Evolutionary conservation across 2,797 vertebrate species (phyloP).

Genomic region (Ceryle rudis): DNA sequence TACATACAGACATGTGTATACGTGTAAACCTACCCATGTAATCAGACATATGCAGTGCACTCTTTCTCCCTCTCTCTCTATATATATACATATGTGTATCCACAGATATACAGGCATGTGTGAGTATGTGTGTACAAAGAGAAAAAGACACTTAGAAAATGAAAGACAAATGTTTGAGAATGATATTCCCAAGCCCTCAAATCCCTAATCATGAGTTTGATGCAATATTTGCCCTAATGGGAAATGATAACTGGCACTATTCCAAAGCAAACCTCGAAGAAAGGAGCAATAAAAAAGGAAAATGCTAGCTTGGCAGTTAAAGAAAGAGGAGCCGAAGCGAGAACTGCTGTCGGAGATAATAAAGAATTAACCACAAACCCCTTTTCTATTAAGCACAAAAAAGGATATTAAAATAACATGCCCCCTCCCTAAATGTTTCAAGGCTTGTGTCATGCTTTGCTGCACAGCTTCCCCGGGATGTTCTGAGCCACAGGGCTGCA

Average conservation of each 20-base stretch:
- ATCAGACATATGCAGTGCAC: not conserved
- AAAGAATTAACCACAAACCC: slow-evolving; percentile 72
- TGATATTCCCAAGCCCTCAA: slow-evolving; percentile 71
- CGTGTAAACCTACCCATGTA: not conserved
- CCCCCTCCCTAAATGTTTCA: slow-evolving; percentile 59
- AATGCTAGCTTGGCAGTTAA: slow-evolving; percentile 69
- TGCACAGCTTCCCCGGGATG: not conserved
- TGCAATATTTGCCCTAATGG: slow-evolving; percentile 79
- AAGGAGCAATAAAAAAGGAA: slow-evolving; percentile 75
- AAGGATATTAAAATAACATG: slow-evolving; percentile 62
- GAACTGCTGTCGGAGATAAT: slow-evolving; percentile 71
- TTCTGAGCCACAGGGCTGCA: not conserved
- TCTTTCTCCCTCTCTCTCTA: not conserved
- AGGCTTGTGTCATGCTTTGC: slow-evolving; percentile 56
- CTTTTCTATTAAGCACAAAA: slow-evolving; percentile 74
- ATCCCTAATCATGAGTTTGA: slow-evolving; percentile 77
- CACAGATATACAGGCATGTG: slow-evolving; percentile 32
- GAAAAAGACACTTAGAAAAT: slow-evolving; percentile 48
- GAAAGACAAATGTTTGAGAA: slow-evolving; percentile 74
- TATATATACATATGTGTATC: slow-evolving; percentile 13
- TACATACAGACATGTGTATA: not conserved
- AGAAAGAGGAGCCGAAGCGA: slow-evolving; percentile 70
- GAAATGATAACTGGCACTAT: slow-evolving; percentile 76
- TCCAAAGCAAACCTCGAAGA: slow-evolving; percentile 80
- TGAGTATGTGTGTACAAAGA: slow-evolving; percentile 34